These are phyloP conservation scores for Cremastobaeus sp. DNA, from an alignment of 2,888 invertebrate genomes.

Conservation along the genomic window DNA sequence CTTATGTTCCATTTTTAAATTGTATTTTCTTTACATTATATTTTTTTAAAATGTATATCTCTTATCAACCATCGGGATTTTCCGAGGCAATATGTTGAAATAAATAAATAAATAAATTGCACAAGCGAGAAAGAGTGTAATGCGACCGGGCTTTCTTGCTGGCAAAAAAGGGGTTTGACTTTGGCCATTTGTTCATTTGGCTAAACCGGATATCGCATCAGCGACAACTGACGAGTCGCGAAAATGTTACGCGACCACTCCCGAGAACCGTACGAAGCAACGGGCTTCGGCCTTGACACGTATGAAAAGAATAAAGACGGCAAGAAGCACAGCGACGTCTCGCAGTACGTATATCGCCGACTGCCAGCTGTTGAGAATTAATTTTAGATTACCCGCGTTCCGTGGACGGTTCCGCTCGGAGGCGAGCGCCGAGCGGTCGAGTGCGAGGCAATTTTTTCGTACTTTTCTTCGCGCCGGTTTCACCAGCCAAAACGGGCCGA, in stretches of 20 bases:
- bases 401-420: constrained; percentile 63
- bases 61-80: no score
- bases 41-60: no score
- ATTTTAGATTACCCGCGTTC: constrained; percentile 75
- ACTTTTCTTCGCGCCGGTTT: constrained; percentile 37
- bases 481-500: no score
- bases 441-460: neutral
- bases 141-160: no score
- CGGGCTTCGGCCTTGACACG: constrained; percentile 64
- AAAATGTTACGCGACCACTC: constrained; percentile 57
- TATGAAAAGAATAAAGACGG: constrained; percentile 61
- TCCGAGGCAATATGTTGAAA: neutral
- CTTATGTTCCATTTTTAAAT: no score
- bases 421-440: constrained; percentile 57
- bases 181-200: no score
- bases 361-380: constrained; percentile 75
- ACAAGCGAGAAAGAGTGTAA: no score
- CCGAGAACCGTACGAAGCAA: constrained; percentile 54
- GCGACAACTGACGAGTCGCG: constrained; percentile 29
- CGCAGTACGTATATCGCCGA: constrained; percentile 44
- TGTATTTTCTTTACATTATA: no score
- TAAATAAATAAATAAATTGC: no score
- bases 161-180: no score
- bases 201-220: constrained; percentile 12
- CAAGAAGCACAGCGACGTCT: constrained; percentile 50